These are phyloP conservation scores for Yponomeuta sedellus DNA, from an alignment of 2,888 invertebrate genomes.

Conservation along the genomic window DNA sequence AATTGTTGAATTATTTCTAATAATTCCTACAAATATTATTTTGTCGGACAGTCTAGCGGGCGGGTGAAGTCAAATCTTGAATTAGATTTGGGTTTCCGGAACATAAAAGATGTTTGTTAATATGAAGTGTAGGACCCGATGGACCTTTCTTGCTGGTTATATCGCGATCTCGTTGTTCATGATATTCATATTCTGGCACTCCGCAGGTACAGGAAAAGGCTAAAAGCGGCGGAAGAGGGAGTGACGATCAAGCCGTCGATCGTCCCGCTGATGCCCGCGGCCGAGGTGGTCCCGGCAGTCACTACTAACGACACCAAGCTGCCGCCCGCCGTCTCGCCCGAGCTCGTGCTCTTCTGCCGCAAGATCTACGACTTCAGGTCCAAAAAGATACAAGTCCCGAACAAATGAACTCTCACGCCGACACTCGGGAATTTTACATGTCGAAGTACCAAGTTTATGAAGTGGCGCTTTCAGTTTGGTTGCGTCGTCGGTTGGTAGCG, in stretches of 20 bases:
- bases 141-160: too few species aligned
- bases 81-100: too few species aligned
- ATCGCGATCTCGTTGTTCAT: background rate
- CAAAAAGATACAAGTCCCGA: constrained; percentile 79
- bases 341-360: constrained; percentile 95
- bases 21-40: too few species aligned
- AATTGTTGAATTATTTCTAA: too few species aligned
- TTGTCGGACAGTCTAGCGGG: too few species aligned
- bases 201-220: constrained; percentile 87
- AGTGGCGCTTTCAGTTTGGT: background rate
- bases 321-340: constrained; percentile 80
- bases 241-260: constrained; percentile 81
- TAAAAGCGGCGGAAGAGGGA: constrained; percentile 87
- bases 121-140: too few species aligned
- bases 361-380: constrained; percentile 95
- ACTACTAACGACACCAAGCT: constrained; percentile 78
- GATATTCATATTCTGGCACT: too few species aligned
- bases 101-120: too few species aligned
- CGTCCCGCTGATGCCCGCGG: constrained; percentile 82
- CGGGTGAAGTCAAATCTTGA: too few species aligned
- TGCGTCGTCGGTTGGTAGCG: background rate
- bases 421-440: constrained; percentile 1
- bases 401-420: constrained; percentile 49
- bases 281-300: constrained; percentile 69
- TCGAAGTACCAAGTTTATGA: constrained; percentile 8